Base-by-base conservation (phyloP, 1,140 invertebrate species). In the Polypedilum pembai region DNA sequence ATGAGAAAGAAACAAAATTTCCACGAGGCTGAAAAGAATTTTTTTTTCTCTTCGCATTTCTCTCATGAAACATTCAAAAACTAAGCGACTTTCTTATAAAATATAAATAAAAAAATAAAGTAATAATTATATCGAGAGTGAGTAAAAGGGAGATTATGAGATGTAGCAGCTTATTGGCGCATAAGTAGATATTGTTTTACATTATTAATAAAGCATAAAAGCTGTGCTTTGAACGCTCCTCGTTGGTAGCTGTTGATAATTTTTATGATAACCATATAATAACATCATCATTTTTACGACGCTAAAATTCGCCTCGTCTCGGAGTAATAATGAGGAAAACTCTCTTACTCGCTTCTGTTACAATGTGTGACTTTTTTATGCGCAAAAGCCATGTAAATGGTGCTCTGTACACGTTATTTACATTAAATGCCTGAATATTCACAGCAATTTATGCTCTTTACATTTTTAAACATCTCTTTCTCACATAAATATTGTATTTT, bases 141-240 rank as follows among this genome's bases (percentile, higher is more conserved):
- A 1, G 5, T 33, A 5, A 33, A 33, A 33, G 24, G 24, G 5
- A 33, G 24, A 33, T 33, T 33, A 33, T 33, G 45, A 4, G 15
- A 15, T 56, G 45, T n/a, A n/a, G 45, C 12, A 56, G 45, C 12
- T 56, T 56, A 56, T 56, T 56, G 45, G n/a, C 45, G 45, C 45
- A 56, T 56, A 56, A 56, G 45, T 56, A 56, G 45, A 56, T 56
- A 56, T 56, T 56, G 45, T 56, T 56, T 56, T 56, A 56, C 45
- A 56, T 56, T 56, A 56, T 56, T 56, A 56, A 56, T 56, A 56
- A n/a, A 15, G 45, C 45, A 56, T 56, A 56, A 56, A 56, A n/a
- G 24, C 24, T 33, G 5, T 33, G 24, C 24, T 5, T 33, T 33
- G 1, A 33, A 33, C 24, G 1, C 5, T 33, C 24, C 24, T 33